Conservation (phyloP, 2,888 invertebrate genomes). For the Orchestes rusci region DNA sequence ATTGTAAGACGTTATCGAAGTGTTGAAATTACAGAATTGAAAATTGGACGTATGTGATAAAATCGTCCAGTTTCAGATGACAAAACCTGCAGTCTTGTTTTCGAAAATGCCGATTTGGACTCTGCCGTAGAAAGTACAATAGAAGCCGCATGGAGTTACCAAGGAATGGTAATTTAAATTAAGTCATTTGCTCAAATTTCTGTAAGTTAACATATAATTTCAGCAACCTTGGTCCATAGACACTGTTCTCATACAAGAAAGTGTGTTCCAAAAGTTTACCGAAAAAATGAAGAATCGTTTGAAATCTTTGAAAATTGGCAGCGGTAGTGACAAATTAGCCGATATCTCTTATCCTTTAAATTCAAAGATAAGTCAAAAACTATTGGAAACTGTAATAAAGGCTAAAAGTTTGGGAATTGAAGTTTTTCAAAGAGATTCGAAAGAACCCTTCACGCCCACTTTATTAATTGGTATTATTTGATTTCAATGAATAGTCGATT, state of each 20-base stretch:
- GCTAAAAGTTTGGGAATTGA: conserved; percentile 35
- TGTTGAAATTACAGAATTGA: too few relatives aligned
- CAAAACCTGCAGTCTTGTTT: conserved; percentile 46
- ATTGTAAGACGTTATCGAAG: too few relatives aligned
- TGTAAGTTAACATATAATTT: conserved; percentile 20
- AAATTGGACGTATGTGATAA: too few relatives aligned
- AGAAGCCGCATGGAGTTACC: conserved; percentile 48
- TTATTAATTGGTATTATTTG: conserved; percentile 31
- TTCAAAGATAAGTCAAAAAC: conserved; percentile 32
- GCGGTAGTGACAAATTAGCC: conserved; percentile 42
- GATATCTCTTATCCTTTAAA: conserved; percentile 44
- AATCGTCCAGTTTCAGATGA: conserved; percentile 16
- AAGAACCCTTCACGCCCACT: conserved; percentile 33
- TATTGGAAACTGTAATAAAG: conserved; percentile 24
- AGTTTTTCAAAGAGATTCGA: conserved; percentile 28
- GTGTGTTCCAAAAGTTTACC: conserved; percentile 44
- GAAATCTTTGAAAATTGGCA: conserved; percentile 34
- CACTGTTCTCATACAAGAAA: conserved; percentile 49
- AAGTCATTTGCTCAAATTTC: neutral
- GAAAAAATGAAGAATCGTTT: conserved; percentile 42
- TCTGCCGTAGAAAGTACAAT: conserved; percentile 48
- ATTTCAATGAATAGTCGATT: neutral
- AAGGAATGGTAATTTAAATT: conserved; percentile 44
- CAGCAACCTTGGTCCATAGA: conserved; percentile 49
- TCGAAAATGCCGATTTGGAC: conserved; percentile 51